Evolutionary conservation across 2,888 invertebrate genomes (phyloP).

Genomic region (Drosophila melanosoma): DNA sequence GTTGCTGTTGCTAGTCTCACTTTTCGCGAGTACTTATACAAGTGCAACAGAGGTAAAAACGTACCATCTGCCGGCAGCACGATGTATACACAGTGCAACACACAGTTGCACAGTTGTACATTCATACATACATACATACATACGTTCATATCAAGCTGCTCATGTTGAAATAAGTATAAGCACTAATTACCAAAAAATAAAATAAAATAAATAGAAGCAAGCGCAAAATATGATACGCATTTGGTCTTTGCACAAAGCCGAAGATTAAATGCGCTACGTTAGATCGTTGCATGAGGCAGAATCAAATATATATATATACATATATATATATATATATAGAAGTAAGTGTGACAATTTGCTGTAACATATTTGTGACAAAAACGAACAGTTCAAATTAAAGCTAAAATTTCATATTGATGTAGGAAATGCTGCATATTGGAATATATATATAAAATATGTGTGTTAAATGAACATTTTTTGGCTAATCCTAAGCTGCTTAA

Average conservation of each 20-base stretch:
- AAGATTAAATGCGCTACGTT: conserved; percentile 32
- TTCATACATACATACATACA: conserved; percentile 2
- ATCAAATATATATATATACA: too few species aligned
- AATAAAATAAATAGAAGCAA: conserved; percentile 35
- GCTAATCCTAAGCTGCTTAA: background rate
- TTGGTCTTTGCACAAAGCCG: conserved; percentile 14
- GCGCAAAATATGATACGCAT: background rate
- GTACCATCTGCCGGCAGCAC: conserved; percentile 15
- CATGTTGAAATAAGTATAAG: conserved; percentile 60
- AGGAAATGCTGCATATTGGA: background rate
- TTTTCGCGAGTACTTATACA: conserved; percentile 11
- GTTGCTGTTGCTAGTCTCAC: conserved; percentile 17
- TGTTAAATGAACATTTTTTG: background rate
- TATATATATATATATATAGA: background rate
- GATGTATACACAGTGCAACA: background rate
- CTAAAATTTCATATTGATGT: background rate
- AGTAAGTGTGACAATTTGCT: background rate
- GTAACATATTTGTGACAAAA: background rate
- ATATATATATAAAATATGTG: background rate
- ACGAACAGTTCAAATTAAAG: background rate
- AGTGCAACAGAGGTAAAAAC: conserved; percentile 23
- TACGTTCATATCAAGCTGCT: conserved; percentile 48
- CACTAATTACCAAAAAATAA: conserved; percentile 72
- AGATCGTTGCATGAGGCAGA: background rate
- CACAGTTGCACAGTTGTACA: conserved; percentile 20